These are phyloP conservation scores for Conchocele bisecta DNA, from an alignment of 2,888 invertebrate genomes.

Conservation along the genomic window DNA sequence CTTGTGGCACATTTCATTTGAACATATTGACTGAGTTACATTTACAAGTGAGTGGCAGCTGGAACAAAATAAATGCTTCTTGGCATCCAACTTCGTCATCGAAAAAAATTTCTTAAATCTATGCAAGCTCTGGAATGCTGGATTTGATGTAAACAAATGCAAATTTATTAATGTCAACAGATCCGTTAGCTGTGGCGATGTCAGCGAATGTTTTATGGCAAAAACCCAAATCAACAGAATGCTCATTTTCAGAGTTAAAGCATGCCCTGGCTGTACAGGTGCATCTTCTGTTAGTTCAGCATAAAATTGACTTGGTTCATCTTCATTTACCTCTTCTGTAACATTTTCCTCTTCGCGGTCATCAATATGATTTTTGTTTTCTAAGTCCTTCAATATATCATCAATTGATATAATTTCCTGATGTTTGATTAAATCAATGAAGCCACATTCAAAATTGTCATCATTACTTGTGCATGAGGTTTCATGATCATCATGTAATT, in stretches of 20 bases:
- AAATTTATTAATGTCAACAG: slow-evolving; percentile 23
- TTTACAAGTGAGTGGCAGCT: background rate
- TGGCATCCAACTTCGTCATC: background rate
- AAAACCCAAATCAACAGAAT: slow-evolving; percentile 27
- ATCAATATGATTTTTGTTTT: no score
- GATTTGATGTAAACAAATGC: slow-evolving; percentile 12
- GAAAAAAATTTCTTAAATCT: slow-evolving; percentile 20
- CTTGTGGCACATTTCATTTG: no score
- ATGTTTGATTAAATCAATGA: no score
- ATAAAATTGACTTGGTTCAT: no score
- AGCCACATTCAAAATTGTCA: no score
- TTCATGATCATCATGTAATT: no score
- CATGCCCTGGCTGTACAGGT: slow-evolving; percentile 22
- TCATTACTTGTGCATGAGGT: no score
- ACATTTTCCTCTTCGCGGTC: no score
- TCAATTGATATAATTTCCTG: no score
- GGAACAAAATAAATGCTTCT: slow-evolving; percentile 19
- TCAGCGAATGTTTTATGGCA: slow-evolving; percentile 26
- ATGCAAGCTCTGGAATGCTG: slow-evolving; percentile 17
- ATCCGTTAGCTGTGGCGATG: slow-evolving; percentile 13
- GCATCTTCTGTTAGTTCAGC: no score
- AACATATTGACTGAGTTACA: background rate
- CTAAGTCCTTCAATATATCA: no score
- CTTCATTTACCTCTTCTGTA: no score
- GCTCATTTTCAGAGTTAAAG: slow-evolving; percentile 15